Evolutionary conservation across 1,140 invertebrate species (phyloP), one percentile per base, ranked within the genome.

Genomic region (Himalopsyche phryganea): DNA sequence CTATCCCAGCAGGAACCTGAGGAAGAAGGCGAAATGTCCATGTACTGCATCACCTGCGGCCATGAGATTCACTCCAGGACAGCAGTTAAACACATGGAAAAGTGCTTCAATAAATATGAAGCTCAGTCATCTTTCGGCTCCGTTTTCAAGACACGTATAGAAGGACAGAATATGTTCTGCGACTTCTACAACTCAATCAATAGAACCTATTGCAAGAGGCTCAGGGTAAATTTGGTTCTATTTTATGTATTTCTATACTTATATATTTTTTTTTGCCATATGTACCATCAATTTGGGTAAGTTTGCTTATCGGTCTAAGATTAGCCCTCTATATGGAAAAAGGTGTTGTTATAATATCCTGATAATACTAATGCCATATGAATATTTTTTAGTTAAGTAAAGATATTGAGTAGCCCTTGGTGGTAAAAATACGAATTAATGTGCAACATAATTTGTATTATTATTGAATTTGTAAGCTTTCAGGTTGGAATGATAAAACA

Each of bases 91-190:
- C 96, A 96, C 66, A 92, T 95, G 89, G 93, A 95, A 73, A 93
- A 94, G 67, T 96, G 93, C 73, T 96, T 94, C 69, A 92, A 95
- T 64, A 97, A 97, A 83, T 94, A 96, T 73, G 97, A 99, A 71
- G 94, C 92, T 45, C 94, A 98, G 76, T 92, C 94, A 2, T 96
- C 95, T 0, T 98, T 97, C 74, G 95, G 94, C 11, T 96, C 92
- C 11, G 86, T 92, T 42, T 96, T 92, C 66, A 92, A 96, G 69
- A 97, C 95, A 0, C 82, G 90, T 42, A 96, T 98, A 62, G 95
- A 98, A 74, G 91, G 91, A 11, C 86, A 91, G 74, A 90, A 92
- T 68, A 96, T 99, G 88, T 98, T 99, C 72, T 99, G 97, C 73
- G 96, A 99, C 69, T 94, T 90, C 72, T 98, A 90, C 71, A 98